Evolutionary conservation across 1,140 invertebrate genomes (phyloP), one percentile per base, ranked within the genome.

Genomic region (Helicoverpa zea): DNA sequence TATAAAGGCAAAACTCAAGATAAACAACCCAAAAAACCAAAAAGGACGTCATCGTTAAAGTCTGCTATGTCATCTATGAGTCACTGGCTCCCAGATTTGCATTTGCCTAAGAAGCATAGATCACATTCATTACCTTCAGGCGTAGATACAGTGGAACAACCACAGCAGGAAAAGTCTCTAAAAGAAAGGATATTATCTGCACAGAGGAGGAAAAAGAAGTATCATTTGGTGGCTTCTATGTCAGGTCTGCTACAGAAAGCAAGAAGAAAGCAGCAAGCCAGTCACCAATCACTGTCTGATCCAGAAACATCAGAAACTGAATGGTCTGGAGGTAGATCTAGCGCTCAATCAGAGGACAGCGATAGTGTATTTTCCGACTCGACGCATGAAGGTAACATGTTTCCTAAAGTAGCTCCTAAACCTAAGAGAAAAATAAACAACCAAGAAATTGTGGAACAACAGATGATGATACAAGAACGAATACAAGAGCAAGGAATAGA

Each of bases 161-260:
- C 90, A 81, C 91, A 93, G 84, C 92, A 89, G 84, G 95, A 91
- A 93, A 95, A 92, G 93, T 91, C 90, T 43, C 84, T 93, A 84
- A 95, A 93, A 88, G 91, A 91, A 92, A 92, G 91, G 88, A 89
- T 95, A 81, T 83, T 95, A 81, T 90, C 90, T n/a, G 88, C 91
- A 74, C 86, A 93, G 14, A 95, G 96, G 82, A 97, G 97, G 87
- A 97, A 97, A 93, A 97, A 97, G 91, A 97, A 97, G 87, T 97
- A 97, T 88, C 96, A 96, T 14, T 93, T 98, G 52, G 97, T 98
- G 1, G 97, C 97, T 0, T 98, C 97, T 0, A 97, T 98, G 87
- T 97, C 97, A 0, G 97, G 97, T 10, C 96, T 98, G 85, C 91
- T 98, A 47, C 97, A 98, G 90, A 98, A 98, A 95, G 97, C 97